Base-by-base conservation (phyloP, 2,113 vertebrate genomes). In the Urocitellus parryii region DNA sequence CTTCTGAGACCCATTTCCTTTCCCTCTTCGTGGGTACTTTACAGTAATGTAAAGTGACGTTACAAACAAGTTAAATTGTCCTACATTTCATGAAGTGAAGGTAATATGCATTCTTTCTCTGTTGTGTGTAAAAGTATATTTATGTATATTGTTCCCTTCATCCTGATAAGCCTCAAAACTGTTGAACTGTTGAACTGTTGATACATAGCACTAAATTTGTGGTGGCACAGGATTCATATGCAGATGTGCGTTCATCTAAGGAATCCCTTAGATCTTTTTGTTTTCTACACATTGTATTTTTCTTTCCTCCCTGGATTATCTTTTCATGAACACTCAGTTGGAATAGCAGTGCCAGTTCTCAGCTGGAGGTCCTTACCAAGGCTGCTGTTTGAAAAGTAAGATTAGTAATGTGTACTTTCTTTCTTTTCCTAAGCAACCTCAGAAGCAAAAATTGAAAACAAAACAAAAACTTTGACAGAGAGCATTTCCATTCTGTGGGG, bases 371-470 rank as follows among this genome's bases (percentile, higher is more conserved):
- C 37, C 61, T 20, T 53, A 77, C 2, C 34, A 80, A 81, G 22
- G 76, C 45, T 72, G 20, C 67, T 73, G n/a, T 25, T 58, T 45
- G 53, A 70, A 90, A 94, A 81, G 11, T 3, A 81, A 86, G 13
- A n/a, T n/a, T 81, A 34, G 53, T 29, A n/a, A 61, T 72, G 18
- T 56, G 5, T 74, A 51, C 76, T 84, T 88, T 91, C 63, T 84
- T 92, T 83, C 8, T 25, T 42, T 12, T 79, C 63, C 77, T 88
- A 95, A 87, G 93, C 65, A 88, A 32, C 74, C 45, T 34, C 61
- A 70, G 39, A 61, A 78, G 65, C 74, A 42, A 88, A 77, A 80
- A 92, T 8, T 22, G 3, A 63, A 27, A 63, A 63, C 24, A 63
- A 63, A 63, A 63, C 61, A 78, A 70, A 68, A 70, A 34, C 32